Percentiles rank a stretch among this genome's conserved stretches.
Evolutionary conservation across 2,797 vertebrate genomes (phyloP).

Genomic region (Galaxias olidus): DNA sequence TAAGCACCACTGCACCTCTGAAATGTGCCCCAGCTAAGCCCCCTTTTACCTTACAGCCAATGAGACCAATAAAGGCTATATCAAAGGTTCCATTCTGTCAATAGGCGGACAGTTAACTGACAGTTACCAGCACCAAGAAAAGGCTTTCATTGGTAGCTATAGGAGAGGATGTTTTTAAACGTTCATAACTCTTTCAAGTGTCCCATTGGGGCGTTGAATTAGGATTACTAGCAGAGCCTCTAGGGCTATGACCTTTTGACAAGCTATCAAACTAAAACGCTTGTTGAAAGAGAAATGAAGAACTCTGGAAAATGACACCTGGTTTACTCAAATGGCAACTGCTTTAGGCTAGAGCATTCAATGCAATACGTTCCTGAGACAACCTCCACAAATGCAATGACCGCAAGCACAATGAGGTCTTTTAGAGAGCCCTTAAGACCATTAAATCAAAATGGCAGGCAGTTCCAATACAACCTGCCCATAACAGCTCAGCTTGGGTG

Average conservation of each 20-base stretch:
- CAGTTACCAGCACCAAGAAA: conserved; percentile 3
- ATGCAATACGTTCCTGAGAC: conserved; percentile 31
- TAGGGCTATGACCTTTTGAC: conserved; percentile 9
- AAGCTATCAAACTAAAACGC: conserved; percentile 32
- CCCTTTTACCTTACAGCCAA: background rate
- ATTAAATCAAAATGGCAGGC: conserved; percentile 54
- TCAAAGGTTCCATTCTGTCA: background rate
- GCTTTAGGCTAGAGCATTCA: conserved; percentile 35
- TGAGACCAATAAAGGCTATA: background rate
- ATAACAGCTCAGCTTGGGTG: conserved; percentile 31
- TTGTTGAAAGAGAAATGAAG: conserved; percentile 26
- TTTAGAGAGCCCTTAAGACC: conserved; percentile 53
- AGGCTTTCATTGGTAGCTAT: background rate
- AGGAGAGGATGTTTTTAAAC: conserved; percentile 12
- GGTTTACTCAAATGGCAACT: conserved; percentile 36
- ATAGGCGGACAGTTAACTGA: background rate
- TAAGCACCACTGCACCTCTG: conserved; percentile 2
- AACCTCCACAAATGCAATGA: conserved; percentile 39
- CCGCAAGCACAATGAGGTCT: conserved; percentile 56
- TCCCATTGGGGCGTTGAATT: conserved; percentile 11
- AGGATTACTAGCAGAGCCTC: background rate
- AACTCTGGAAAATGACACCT: conserved; percentile 24
- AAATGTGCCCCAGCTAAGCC: background rate
- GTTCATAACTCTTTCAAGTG: conserved; percentile 7
- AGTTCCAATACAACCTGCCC: conserved; percentile 32